phyloP scores from a whole-genome alignment of 2,888 invertebrate genomes.

The Heliconius sara region DNA sequence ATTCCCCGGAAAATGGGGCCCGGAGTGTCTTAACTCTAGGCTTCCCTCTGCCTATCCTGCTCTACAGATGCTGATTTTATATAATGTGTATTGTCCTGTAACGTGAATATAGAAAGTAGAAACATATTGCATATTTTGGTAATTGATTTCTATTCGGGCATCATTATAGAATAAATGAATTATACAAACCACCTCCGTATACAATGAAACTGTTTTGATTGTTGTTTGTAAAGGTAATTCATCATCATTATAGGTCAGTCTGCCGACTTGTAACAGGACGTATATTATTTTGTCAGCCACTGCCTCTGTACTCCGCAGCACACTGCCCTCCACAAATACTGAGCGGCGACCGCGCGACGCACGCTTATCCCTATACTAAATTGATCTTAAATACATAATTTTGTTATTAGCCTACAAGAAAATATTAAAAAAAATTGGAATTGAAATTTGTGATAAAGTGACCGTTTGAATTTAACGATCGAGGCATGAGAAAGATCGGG shows the following conservation, averaged over 20 bases:
- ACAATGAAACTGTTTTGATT: conserved; percentile 42
- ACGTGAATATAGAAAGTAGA: too few relatives aligned
- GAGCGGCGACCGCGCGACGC: conserved; percentile 53
- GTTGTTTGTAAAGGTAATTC: conserved; percentile 45
- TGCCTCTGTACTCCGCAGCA: conserved; percentile 50
- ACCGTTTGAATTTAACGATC: background rate
- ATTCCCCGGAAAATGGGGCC: too few relatives aligned
- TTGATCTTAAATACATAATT: conserved; percentile 9
- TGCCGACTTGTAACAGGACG: conserved; percentile 63
- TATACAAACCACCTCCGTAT: conserved; percentile 12
- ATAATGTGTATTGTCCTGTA: too few relatives aligned
- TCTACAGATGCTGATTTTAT: too few relatives aligned
- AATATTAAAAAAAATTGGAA: background rate
- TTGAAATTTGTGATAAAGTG: conserved; percentile 35
- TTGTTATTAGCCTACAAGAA: background rate
- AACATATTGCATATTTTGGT: background rate
- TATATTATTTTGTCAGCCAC: conserved; percentile 68
- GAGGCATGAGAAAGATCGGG: conserved; percentile 42
- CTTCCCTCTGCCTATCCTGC: too few relatives aligned
- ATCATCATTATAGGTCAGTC: conserved; percentile 51
- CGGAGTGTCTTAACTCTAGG: too few relatives aligned
- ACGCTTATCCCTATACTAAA: conserved; percentile 46
- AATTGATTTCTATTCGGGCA: conserved; percentile 3
- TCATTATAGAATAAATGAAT: conserved; percentile 27
- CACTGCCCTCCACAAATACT: conserved; percentile 57